Evolutionary conservation across 2,797 vertebrate genomes (phyloP).

Genomic region (Sylvilagus floridanus): DNA sequence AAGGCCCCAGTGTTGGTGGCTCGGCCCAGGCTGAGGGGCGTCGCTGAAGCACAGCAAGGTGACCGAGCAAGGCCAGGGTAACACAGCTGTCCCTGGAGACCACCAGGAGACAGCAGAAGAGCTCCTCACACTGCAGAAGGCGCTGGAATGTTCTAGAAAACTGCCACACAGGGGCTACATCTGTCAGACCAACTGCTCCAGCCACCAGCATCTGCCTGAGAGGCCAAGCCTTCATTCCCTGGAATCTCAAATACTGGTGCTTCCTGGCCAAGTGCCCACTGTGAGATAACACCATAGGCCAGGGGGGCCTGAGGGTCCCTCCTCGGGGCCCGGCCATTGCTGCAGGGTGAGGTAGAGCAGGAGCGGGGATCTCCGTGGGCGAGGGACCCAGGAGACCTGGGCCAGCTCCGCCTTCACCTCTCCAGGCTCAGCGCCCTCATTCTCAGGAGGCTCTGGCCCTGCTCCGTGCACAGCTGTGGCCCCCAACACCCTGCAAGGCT

Average conservation of each 20-base stretch:
- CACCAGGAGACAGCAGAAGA: not conserved
- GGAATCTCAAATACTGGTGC: not conserved
- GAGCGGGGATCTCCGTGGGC: not conserved
- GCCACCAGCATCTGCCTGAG: not conserved
- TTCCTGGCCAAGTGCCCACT: not conserved
- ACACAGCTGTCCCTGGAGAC: not conserved
- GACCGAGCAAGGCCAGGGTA: not conserved
- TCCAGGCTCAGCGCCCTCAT: not conserved
- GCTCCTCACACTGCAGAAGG: not conserved
- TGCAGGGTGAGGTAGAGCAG: not conserved
- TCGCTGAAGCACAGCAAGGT: not conserved
- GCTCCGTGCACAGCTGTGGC: not conserved
- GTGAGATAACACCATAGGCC: not conserved
- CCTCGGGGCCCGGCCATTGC: not conserved
- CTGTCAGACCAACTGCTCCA: not conserved
- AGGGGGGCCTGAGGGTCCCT: not conserved
- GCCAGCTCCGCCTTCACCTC: not conserved
- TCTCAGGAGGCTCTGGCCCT: slow-evolving; percentile 19
- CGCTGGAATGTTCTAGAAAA: slow-evolving; percentile 6
- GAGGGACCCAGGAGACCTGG: not conserved
- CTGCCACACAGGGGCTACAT: not conserved
- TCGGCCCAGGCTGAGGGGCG: not conserved
- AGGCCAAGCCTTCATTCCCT: not conserved
- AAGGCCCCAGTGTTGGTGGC: no score
- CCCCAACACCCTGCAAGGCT: not conserved